Evolutionary conservation across 1,140 invertebrate genomes (phyloP).

Genomic region (Caenorhabditis brenneri): DNA sequence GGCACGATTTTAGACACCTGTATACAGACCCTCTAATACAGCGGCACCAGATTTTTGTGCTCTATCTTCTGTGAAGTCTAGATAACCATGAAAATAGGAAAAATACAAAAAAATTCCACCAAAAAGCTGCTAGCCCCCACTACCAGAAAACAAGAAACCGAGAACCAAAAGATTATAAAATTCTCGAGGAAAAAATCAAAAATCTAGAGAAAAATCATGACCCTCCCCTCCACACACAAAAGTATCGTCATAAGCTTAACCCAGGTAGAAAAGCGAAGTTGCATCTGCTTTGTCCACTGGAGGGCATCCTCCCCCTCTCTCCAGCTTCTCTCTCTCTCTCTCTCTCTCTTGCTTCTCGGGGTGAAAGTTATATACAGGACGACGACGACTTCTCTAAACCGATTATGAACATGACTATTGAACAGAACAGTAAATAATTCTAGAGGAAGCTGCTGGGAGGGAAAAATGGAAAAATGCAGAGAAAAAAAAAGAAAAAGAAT

Average conservation of each 20-base stretch:
- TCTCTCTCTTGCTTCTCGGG: not conserved
- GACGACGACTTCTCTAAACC: slow-evolving; percentile 13
- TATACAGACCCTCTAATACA: no score
- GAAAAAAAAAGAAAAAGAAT: not conserved
- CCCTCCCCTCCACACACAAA: not conserved
- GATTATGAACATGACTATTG: slow-evolving; percentile 36
- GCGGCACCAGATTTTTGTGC: no score
- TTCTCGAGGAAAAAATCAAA: not conserved
- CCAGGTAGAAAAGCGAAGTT: slow-evolving; percentile 38
- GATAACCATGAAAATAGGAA: no score
- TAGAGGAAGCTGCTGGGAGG: not conserved
- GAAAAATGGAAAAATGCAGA: not conserved
- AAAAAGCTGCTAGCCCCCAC: no score
- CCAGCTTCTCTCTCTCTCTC: not conserved
- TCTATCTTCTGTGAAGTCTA: no score
- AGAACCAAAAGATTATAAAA: not conserved
- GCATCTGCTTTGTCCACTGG: slow-evolving; percentile 41
- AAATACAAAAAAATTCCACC: no score
- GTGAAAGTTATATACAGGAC: not conserved
- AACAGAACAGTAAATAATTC: slow-evolving; percentile 24
- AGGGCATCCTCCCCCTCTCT: slow-evolving; percentile 17
- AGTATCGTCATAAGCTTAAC: not conserved
- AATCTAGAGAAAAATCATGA: not conserved
- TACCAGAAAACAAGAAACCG: not conserved
- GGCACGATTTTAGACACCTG: no score